Base-by-base conservation (phyloP, 37 sponge, comb jelly and placozoan species). In the Crambe crambe region DNA sequence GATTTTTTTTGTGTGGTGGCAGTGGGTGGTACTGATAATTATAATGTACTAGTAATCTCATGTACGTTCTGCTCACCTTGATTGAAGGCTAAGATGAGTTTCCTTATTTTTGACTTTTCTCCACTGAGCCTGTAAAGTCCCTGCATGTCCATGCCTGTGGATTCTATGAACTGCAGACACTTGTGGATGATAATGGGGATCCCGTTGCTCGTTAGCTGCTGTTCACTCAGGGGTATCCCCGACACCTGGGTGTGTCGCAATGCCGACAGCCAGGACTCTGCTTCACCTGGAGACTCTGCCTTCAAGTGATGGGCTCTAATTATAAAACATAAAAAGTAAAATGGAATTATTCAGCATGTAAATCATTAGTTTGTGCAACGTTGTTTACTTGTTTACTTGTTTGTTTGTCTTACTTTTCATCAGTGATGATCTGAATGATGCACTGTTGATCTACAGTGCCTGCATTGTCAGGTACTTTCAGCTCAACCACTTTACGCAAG, bases 121-220 rank as follows among this genome's bases (percentile, higher is more conserved):
- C 95, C 95, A 70, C 89, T 95, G 36, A 83, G 67, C 42, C 95
- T 32, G 83, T 95, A 95, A 30, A 95, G n/a, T 27, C 95, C 95
- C 71, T 91, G 86, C 27, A 64, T 70, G 9, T 91, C 89, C 77
- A 91, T 37, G 1, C 94, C 95, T 56, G 70, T 39, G 2, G 78
- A 54, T 75, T 95, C 95, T 38, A 95, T 79, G 62, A 95, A 95
- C 87, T 90, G 88, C 35, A 95, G 76, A 58, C 95, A 95, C 77
- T 95, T 95, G 85, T 90, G 88, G 9, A 95, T 83, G 21, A 95
- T 67, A 51, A 95, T 68, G 8, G 95, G 95, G 22, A 95, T 82
- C 26, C 80, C 76, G 17, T 57, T 60, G 47, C 63, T 74, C 10
- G 86, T 85, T 30, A 73, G 58, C 86, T 85, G 90, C 60, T 93